Conservation (phyloP, 2,888 invertebrate species). For the Drosophila borborema region DNA sequence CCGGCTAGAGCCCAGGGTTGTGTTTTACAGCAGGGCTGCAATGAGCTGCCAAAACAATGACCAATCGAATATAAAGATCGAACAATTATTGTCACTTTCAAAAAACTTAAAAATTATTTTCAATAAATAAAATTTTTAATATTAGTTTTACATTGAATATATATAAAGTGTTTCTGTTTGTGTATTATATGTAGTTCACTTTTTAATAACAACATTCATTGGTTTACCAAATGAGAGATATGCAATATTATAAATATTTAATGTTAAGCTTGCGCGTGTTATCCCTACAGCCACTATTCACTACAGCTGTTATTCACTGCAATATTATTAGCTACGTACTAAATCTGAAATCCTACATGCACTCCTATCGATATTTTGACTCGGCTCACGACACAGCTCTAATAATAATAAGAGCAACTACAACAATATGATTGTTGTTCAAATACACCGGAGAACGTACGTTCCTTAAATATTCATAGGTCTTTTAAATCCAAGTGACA, state of each 20-base stretch:
- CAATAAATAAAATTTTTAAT: background rate
- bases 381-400: slow-evolving; percentile 12
- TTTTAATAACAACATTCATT: background rate
- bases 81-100: background rate
- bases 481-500: slow-evolving; percentile 13
- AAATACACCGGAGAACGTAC: slow-evolving; percentile 57
- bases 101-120: background rate
- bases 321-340: background rate
- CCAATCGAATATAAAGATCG: slow-evolving; percentile 27
- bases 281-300: background rate
- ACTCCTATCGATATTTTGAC: slow-evolving; percentile 34
- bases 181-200: background rate
- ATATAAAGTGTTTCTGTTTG: background rate
- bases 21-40: slow-evolving; percentile 51
- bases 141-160: background rate
- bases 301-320: background rate
- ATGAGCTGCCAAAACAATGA: background rate
- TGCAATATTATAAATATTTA: background rate
- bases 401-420: slow-evolving; percentile 29
- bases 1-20: slow-evolving; percentile 58
- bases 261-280: background rate
- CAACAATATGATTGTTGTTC: slow-evolving; percentile 59
- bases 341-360: background rate
- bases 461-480: slow-evolving; percentile 39
- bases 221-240: background rate